phyloP scores from a whole-genome alignment of 2,888 invertebrate species.

The Drosophila merina region DNA sequence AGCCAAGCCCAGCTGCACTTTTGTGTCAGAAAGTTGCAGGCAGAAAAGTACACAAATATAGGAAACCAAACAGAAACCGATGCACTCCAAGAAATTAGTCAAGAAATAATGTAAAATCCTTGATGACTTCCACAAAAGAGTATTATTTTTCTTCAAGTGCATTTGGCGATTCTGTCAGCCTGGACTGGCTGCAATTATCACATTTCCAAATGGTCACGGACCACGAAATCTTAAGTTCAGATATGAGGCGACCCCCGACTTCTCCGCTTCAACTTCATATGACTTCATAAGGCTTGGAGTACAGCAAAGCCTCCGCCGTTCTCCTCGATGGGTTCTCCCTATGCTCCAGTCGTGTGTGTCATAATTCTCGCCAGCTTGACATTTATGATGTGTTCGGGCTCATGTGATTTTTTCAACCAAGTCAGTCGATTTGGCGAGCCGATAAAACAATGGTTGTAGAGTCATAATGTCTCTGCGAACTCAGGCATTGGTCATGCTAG shows the following conservation, averaged over 20 bases:
- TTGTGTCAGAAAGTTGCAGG: slow-evolving; percentile 59
- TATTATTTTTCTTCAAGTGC: slow-evolving; percentile 2
- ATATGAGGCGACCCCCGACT: slow-evolving; percentile 52
- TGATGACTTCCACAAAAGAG: neutral
- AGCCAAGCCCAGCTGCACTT: slow-evolving; percentile 77
- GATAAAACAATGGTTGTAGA: slow-evolving; percentile 71
- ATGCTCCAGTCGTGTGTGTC: slow-evolving; percentile 48
- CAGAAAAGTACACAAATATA: slow-evolving; percentile 22
- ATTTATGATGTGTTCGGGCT: slow-evolving; percentile 78
- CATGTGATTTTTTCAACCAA: slow-evolving; percentile 67
- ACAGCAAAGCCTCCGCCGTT: slow-evolving; percentile 14
- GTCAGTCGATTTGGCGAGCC: slow-evolving; percentile 49
- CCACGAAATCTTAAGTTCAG: slow-evolving; percentile 80
- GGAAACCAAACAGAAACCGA: slow-evolving; percentile 43
- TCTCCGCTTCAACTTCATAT: slow-evolving; percentile 30
- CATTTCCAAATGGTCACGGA: slow-evolving; percentile 82
- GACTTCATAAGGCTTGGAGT: slow-evolving; percentile 60
- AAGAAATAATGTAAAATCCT: no score
- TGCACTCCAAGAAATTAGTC: slow-evolving; percentile 56
- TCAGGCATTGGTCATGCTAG: slow-evolving; percentile 54
- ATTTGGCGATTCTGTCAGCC: slow-evolving; percentile 11
- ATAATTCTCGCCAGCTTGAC: slow-evolving; percentile 79
- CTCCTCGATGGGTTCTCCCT: slow-evolving; percentile 23
- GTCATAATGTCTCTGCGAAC: slow-evolving; percentile 57
- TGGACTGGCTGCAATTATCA: slow-evolving; percentile 73